These are phyloP conservation scores for Urocynchramus pylzowi DNA, from an alignment of 2,113 vertebrate species.

Conservation along the genomic window DNA sequence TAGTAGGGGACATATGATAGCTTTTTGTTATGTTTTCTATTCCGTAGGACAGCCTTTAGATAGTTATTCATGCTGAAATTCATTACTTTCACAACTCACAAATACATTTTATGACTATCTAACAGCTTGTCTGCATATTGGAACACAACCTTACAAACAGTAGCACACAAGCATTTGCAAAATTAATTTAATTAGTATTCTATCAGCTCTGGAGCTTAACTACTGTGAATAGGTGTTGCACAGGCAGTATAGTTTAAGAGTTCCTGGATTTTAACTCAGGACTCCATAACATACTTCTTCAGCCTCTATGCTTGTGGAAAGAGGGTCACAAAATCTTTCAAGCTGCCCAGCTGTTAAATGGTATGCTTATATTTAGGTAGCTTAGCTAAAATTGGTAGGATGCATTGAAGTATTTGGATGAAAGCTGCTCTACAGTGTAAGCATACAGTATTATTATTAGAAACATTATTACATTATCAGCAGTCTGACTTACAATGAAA, in stretches of 20 bases:
- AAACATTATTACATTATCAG: background rate
- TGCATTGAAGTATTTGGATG: background rate
- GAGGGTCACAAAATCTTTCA: background rate
- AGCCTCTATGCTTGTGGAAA: background rate
- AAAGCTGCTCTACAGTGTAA: constrained; percentile 9
- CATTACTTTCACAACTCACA: constrained; percentile 36
- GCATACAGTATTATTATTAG: background rate
- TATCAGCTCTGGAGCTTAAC: constrained; percentile 27
- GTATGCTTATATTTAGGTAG: background rate
- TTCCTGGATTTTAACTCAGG: background rate
- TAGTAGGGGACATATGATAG: constrained; percentile 52
- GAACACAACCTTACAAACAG: constrained; percentile 38
- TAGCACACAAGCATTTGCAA: constrained; percentile 20
- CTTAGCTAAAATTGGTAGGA: constrained; percentile 1
- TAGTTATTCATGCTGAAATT: constrained; percentile 48
- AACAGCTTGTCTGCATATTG: constrained; percentile 58
- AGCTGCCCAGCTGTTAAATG: constrained; percentile 6
- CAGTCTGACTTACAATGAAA: background rate
- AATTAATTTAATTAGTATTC: constrained; percentile 60
- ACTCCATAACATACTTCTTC: background rate
- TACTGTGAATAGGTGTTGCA: constrained; percentile 50
- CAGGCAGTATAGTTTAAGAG: constrained; percentile 31
- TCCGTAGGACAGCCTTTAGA: constrained; percentile 25
- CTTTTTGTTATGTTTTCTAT: constrained; percentile 53
- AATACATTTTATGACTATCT: constrained; percentile 53